Conservation (phyloP, 2,797 vertebrate genomes). For the Poecilia picta region DNA sequence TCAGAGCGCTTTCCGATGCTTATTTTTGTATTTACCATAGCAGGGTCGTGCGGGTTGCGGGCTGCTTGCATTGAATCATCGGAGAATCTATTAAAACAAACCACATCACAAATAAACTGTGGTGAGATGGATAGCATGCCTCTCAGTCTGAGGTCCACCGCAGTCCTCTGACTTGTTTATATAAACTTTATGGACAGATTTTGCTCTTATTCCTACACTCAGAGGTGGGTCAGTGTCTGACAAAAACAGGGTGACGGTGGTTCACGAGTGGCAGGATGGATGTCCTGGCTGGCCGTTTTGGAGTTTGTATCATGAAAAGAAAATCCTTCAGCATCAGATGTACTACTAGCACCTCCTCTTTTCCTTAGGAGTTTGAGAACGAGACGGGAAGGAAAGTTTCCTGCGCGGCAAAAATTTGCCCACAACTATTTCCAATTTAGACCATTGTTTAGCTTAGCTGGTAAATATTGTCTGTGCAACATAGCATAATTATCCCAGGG, state of each 20-base stretch:
- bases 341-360: constrained; percentile 73
- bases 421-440: constrained; percentile 1
- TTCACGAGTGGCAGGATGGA: constrained; percentile 41
- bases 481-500: not conserved
- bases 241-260: constrained; percentile 33
- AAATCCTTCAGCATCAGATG: constrained; percentile 62
- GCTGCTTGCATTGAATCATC: constrained; percentile 46
- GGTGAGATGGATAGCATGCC: constrained; percentile 35
- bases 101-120: constrained; percentile 58
- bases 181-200: constrained; percentile 28
- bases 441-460: constrained; percentile 8
- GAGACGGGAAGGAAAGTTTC: constrained; percentile 54
- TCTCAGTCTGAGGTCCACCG: constrained; percentile 45
- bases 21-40: constrained; percentile 68
- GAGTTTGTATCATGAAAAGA: constrained; percentile 77
- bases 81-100: constrained; percentile 63
- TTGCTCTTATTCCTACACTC: constrained; percentile 10
- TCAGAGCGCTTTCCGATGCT: constrained; percentile 34
- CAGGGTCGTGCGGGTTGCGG: constrained; percentile 40
- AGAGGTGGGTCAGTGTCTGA: constrained; percentile 16
- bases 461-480: not conserved
- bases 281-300: constrained; percentile 58
- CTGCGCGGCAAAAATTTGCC: constrained; percentile 9
- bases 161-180: constrained; percentile 33
- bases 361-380: constrained; percentile 57